phyloP scores from a whole-genome alignment of 2,888 invertebrate species.

The Drosophila acutilabella region DNA sequence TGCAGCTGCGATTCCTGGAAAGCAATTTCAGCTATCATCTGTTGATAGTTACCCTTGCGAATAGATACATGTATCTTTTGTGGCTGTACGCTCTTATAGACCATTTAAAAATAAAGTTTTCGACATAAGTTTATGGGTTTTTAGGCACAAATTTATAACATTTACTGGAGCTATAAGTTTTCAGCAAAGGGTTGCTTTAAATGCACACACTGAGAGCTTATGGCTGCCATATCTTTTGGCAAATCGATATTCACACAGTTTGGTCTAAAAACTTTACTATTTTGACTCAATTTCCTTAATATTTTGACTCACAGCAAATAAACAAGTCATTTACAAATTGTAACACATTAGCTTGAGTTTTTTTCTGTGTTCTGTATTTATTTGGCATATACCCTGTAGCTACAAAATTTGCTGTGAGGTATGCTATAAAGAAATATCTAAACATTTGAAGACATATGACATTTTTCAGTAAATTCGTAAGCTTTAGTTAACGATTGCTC shows the following conservation, averaged over 20 bases:
- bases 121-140: slow-evolving; percentile 66
- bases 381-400: slow-evolving; percentile 10
- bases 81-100: slow-evolving; percentile 20
- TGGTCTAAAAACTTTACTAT: neutral
- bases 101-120: slow-evolving; percentile 61
- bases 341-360: slow-evolving; percentile 52
- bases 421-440: neutral
- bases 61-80: slow-evolving; percentile 15
- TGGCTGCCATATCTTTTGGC: slow-evolving; percentile 4
- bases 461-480: neutral
- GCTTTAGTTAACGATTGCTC: neutral
- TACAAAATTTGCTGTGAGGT: neutral
- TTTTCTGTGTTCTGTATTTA: slow-evolving; percentile 14
- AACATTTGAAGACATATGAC: neutral
- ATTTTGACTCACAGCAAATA: slow-evolving; percentile 51
- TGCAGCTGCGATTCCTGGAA: slow-evolving; percentile 76
- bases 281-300: slow-evolving; percentile 23
- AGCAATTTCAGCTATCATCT: slow-evolving; percentile 46
- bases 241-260: slow-evolving; percentile 7
- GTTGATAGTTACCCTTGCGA: slow-evolving; percentile 38
- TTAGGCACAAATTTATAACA: slow-evolving; percentile 60
- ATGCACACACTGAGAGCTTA: slow-evolving; percentile 8
- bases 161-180: slow-evolving; percentile 35
- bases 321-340: slow-evolving; percentile 49
- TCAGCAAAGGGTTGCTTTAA: slow-evolving; percentile 5